Evolutionary conservation across 2,888 invertebrate genomes (phyloP).

Genomic region (Drosophila leonis): DNA sequence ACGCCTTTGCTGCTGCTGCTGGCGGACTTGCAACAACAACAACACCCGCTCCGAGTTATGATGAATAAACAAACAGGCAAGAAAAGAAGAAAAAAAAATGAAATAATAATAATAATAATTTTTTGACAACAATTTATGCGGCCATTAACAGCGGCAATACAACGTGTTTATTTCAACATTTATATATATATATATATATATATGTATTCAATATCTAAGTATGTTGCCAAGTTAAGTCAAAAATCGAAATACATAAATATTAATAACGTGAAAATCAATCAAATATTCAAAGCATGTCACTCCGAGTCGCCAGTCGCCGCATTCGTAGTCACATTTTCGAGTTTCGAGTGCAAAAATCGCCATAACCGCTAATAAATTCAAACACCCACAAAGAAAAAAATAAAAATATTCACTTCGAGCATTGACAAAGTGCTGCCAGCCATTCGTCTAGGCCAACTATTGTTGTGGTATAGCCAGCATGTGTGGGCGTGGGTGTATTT

Average conservation of each 20-base stretch:
- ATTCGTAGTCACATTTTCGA: constrained; percentile 8
- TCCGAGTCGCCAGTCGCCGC: constrained; percentile 15
- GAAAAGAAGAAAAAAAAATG: constrained; percentile 12
- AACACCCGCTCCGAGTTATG: constrained; percentile 37
- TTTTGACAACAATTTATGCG: constrained; percentile 76
- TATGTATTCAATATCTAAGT: constrained; percentile 9
- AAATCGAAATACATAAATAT: constrained; percentile 65
- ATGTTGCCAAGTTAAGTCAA: constrained; percentile 1
- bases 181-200: constrained; percentile 7
- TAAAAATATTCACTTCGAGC: constrained; percentile 13
- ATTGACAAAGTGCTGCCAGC: constrained; percentile 39
- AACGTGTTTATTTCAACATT: constrained; percentile 78
- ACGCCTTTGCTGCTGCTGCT: constrained; percentile 38
- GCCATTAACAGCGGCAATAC: constrained; percentile 75
- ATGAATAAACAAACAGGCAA: constrained; percentile 69
- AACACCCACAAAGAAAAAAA: constrained; percentile 64
- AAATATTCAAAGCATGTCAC: constrained; percentile 72
- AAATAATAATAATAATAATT: constrained; percentile 61
- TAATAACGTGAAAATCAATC: constrained; percentile 73
- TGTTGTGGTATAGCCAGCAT: not conserved
- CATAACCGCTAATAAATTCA: constrained; percentile 71
- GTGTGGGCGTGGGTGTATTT: constrained; percentile 25
- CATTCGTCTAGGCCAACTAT: constrained; percentile 16
- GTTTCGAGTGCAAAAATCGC: constrained; percentile 62
- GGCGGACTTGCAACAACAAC: constrained; percentile 17